These are phyloP conservation scores for Heliconius aoede DNA, from an alignment of 2,888 invertebrate genomes.

Conservation along the genomic window DNA sequence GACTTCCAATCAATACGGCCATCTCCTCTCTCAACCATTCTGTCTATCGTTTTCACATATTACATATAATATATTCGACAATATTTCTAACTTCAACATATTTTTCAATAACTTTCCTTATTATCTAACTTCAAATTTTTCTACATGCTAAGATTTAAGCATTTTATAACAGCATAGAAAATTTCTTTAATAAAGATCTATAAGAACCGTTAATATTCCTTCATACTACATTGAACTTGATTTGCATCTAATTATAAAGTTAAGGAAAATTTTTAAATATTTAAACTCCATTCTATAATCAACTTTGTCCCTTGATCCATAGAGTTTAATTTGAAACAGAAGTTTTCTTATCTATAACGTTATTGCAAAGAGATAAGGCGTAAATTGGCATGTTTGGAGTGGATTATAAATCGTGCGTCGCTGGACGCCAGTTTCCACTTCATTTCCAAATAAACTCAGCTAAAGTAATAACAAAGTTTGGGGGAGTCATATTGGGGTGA, in stretches of 20 bases:
- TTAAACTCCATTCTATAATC: not conserved
- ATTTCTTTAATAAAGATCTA: slow-evolving; percentile 9
- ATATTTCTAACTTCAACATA: not conserved
- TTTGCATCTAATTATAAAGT: slow-evolving; percentile 45
- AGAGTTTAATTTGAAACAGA: slow-evolving; percentile 31
- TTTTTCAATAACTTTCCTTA: not conserved
- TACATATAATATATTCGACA: not conserved
- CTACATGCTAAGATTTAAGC: not conserved
- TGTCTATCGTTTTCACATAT: no score
- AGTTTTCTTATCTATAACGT: slow-evolving; percentile 30
- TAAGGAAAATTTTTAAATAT: slow-evolving; percentile 32
- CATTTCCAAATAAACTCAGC: slow-evolving; percentile 75
- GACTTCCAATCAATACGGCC: no score
- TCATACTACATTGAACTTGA: slow-evolving; percentile 40
- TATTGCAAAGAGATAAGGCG: slow-evolving; percentile 52
- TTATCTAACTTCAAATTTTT: not conserved
- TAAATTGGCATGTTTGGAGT: slow-evolving; percentile 51
- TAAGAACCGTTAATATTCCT: slow-evolving; percentile 20
- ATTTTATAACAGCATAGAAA: not conserved
- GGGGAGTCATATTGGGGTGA: slow-evolving; percentile 62
- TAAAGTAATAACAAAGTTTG: slow-evolving; percentile 76
- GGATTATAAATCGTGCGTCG: slow-evolving; percentile 66
- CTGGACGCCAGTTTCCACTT: slow-evolving; percentile 72
- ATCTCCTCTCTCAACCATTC: no score
- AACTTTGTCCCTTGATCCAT: not conserved